Evolutionary conservation across 2,113 vertebrate species (phyloP), one percentile per base, ranked within the genome.

Genomic region (Alaudala cheleensis): DNA sequence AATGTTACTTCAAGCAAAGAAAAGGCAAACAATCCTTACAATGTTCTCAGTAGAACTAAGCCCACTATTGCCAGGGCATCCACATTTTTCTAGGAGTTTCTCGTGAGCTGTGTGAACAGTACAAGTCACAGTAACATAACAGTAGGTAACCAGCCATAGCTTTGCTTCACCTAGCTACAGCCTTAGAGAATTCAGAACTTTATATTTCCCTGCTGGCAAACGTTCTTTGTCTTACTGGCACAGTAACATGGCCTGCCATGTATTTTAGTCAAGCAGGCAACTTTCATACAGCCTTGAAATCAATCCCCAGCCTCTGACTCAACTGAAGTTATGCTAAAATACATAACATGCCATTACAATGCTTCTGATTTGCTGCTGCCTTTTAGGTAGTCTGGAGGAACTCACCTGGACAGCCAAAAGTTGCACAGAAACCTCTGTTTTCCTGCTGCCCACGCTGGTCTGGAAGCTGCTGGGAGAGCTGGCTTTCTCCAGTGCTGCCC

Each of bases 381-480:
- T 49, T 60, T 57, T 29, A 78, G 54, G 50, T 9, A 50, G 31
- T 25, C 81, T 10, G 14, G 29, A 57, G 40, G 14, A 78, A 34
- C 70, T 91, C 62, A 50, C 65, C 61, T 79, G 87, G 47, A 23
- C n/a, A 25, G 42, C 28, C 51, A 12, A 23, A 42, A n/a, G 9
- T 26, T 66, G 24, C 22, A 2, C 0, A 37, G 31, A 42, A 62
- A 3, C 21, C 26, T 56, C 11, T 12, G 8, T 26, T 23, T 20
- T 1, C 19, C 60, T 10, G 4, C 16, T 33, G 74, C 14, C 23
- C 14, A 6, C 0, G 0, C 37, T 53, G 20, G 11, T 29, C 78
- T 42, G n/a, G 66, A 28, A 83, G 49, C 14, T 76, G 6, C 69
- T 29, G 33, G 57, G 21, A 37, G 14, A 47, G 22, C n/a, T 26